phyloP scores from a whole-genome alignment of 1,140 invertebrate species.

The Telenomus remus region DNA sequence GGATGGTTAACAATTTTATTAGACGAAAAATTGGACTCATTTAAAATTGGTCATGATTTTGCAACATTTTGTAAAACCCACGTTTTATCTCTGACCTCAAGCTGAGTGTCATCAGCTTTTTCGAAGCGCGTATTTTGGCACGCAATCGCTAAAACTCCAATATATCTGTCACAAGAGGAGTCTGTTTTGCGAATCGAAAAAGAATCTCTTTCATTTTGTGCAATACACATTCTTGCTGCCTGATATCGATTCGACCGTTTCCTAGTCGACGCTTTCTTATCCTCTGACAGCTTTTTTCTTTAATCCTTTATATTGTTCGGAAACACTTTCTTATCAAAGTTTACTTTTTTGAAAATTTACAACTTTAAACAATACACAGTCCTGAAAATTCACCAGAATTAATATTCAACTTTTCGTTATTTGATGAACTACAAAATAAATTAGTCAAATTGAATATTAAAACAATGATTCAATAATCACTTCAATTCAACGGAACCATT shows the following conservation, averaged over 20 bases:
- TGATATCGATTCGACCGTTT: conserved; percentile 30
- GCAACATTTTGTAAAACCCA: background rate
- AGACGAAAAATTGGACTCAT: background rate
- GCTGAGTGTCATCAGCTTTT: background rate
- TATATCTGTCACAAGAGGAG: background rate
- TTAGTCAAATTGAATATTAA: too few relatives aligned
- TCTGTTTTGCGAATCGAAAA: conserved; percentile 4
- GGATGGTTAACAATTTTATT: background rate
- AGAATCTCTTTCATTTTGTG: too few relatives aligned
- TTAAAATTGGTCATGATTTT: background rate
- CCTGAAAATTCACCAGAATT: too few relatives aligned
- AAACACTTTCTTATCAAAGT: conserved; percentile 29
- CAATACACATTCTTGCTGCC: conserved; percentile 1
- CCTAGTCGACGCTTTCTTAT: conserved; percentile 26
- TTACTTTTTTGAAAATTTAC: too few relatives aligned
- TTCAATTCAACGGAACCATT: too few relatives aligned
- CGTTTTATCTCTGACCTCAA: background rate
- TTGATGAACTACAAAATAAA: too few relatives aligned
- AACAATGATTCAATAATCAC: too few relatives aligned
- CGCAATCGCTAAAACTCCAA: background rate
- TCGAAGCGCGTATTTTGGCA: background rate
- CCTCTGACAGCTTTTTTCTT: conserved; percentile 24
- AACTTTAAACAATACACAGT: too few relatives aligned
- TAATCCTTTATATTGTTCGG: conserved; percentile 21
- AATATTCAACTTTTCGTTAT: too few relatives aligned